Base-by-base conservation (phyloP, 2,797 vertebrate species). In the Crocodylus rhombifer region DNA sequence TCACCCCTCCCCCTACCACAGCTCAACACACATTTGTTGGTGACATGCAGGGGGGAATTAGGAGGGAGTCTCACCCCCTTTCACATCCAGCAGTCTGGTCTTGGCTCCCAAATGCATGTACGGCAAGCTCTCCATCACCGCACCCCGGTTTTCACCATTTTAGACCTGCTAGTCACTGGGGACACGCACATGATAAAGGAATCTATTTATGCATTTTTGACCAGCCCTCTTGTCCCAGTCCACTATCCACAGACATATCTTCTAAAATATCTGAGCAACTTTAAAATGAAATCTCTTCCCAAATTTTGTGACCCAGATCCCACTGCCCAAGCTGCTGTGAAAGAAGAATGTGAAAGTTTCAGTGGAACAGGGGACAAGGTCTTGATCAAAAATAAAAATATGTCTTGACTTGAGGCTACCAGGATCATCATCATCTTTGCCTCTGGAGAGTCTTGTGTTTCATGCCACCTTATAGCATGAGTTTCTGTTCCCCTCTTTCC, bases 391-490 rank as follows among this genome's bases (percentile, higher is more conserved):
- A 14, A 71, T 71, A 36, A 23, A 33, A 42, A 7, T 71, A 42
- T 71, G 21, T 25, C 42, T 25, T 71, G 33, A 71, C 33, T 71
- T 13, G 23, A 14, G 13, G 25, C 23, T 42, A 71, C 42, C 67
- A 84, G 26, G 33, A 23, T 18, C 63, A 26, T 56, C n/a, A 69
- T 91, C 55, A 77, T 42, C 55, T 9, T 91, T 30, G 23, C 3
- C 15, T 16, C 12, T 7, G 28, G 65, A 79, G 57, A 0, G 0
- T 62, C 57, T 6, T 8, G 3, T 1, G 0, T 42, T 69, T 87
- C 2, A 71, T 14, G 14, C 21, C 33, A 13, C 33, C 13, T 71
- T 42, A 11, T 3, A 82, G 61, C 51, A 75, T 16, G 30, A 42
- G 28, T 55, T 81, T 63, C 11, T 79, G 89, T 51, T 51, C 71